phyloP scores from a whole-genome alignment of 2,888 invertebrate genomes.

The Phortica magna region DNA sequence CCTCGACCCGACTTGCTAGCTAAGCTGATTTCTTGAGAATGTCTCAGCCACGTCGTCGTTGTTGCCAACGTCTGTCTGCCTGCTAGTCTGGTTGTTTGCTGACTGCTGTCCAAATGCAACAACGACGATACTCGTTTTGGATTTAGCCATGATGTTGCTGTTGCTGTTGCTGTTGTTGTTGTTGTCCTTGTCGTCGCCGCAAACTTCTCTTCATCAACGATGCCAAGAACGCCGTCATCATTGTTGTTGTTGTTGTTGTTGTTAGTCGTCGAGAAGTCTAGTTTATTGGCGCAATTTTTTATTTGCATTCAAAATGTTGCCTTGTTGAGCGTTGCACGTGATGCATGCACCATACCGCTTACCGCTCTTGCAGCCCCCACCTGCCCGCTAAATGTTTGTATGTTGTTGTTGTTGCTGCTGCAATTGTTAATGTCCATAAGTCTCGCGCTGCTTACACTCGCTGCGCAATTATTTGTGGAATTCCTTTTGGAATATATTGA shows the following conservation, averaged over 20 bases:
- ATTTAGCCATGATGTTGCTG: constrained; percentile 48
- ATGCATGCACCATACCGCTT: constrained; percentile 63
- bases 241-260: constrained; percentile 35
- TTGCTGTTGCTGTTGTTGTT: constrained; percentile 36
- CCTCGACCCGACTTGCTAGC: constrained; percentile 32
- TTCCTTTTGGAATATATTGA: constrained; percentile 73
- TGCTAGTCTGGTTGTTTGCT: constrained; percentile 5
- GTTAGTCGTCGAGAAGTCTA: constrained; percentile 69
- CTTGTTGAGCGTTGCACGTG: constrained; percentile 57
- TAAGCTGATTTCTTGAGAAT: constrained; percentile 23
- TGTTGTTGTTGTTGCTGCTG: constrained; percentile 34
- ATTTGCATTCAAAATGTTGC: constrained; percentile 71
- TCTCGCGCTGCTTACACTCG: constrained; percentile 54
- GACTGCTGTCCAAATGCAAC: constrained; percentile 23
- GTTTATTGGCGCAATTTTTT: constrained; percentile 76
- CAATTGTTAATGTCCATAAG: constrained; percentile 65
- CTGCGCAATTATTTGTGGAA: constrained; percentile 73
- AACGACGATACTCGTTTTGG: constrained; percentile 35
- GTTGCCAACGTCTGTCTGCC: constrained; percentile 13
- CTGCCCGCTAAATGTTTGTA: not conserved
- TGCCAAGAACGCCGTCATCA: not conserved
- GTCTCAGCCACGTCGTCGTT: constrained; percentile 8
- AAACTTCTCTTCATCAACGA: constrained; percentile 75
- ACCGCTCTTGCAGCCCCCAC: not conserved
- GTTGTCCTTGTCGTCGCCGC: constrained; percentile 54